phyloP scores from a whole-genome alignment of 2,888 invertebrate species.

The Opisthograptis luteolata region DNA sequence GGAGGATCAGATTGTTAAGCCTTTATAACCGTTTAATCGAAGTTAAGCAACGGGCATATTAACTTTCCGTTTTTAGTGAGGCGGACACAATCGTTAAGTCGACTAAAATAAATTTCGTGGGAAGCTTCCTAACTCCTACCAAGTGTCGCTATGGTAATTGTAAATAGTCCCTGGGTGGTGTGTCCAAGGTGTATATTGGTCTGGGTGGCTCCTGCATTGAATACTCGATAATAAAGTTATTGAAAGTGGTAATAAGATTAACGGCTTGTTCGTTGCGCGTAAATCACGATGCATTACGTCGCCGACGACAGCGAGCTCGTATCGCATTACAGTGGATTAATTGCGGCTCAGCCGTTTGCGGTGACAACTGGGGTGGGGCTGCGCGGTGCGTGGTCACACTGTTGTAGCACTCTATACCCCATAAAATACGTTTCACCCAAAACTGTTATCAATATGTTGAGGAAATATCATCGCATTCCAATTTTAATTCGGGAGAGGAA shows the following conservation, averaged over 20 bases:
- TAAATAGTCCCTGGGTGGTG: slow-evolving; percentile 58
- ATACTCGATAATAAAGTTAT: slow-evolving; percentile 80
- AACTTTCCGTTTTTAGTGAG: slow-evolving; percentile 70
- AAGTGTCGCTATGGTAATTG: slow-evolving; percentile 45
- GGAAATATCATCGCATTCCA: slow-evolving; percentile 23
- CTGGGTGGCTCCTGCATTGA: slow-evolving; percentile 52
- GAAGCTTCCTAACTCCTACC: slow-evolving; percentile 69
- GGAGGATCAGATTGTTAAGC: slow-evolving; percentile 52
- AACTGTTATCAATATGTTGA: background rate
- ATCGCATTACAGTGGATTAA: slow-evolving; percentile 82
- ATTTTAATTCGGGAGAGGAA: slow-evolving; percentile 26
- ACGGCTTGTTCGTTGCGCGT: slow-evolving; percentile 74
- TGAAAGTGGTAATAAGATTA: slow-evolving; percentile 84
- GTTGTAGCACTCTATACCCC: slow-evolving; percentile 38
- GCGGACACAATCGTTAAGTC: slow-evolving; percentile 74
- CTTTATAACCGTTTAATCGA: slow-evolving; percentile 64
- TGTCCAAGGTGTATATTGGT: slow-evolving; percentile 66
- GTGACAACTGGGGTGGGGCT: slow-evolving; percentile 64
- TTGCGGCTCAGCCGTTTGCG: slow-evolving; percentile 66
- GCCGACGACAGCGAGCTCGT: slow-evolving; percentile 76
- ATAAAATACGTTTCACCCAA: slow-evolving; percentile 24
- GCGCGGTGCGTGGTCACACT: too few relatives aligned
- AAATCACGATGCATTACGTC: slow-evolving; percentile 83
- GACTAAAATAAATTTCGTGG: slow-evolving; percentile 78
- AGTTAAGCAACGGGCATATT: slow-evolving; percentile 63